Evolutionary conservation across 2,888 invertebrate species (phyloP).

Genomic region (Bimastos eiseni): DNA sequence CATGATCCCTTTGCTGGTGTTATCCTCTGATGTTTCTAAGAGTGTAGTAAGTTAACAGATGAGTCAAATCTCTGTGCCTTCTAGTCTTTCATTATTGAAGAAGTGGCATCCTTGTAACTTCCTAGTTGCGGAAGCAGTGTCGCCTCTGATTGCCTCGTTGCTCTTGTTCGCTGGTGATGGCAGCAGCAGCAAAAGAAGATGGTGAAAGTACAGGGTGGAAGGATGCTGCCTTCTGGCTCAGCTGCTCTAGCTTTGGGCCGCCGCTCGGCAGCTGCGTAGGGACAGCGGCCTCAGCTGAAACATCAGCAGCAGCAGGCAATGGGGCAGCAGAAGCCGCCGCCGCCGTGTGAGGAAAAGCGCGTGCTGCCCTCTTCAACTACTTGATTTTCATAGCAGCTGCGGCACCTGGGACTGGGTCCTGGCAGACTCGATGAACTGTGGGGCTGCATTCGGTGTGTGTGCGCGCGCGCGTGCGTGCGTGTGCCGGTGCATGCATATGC

Average conservation of each 20-base stretch:
- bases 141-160: neutral
- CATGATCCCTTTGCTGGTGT: neutral
- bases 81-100: neutral
- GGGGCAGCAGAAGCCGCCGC: neutral
- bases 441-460: constrained; percentile 8
- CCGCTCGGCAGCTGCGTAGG: neutral
- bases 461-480: constrained; percentile 17
- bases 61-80: neutral
- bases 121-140: neutral
- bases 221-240: neutral
- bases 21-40: neutral
- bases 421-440: neutral
- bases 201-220: neutral
- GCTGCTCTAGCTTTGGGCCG: neutral
- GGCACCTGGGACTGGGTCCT: neutral
- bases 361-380: neutral
- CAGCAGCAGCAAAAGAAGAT: neutral
- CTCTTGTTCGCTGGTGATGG: neutral
- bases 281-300: no score
- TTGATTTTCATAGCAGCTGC: constrained; percentile 6
- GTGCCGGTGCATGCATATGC: neutral
- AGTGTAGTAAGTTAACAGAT: neutral
- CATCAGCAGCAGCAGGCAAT: neutral
- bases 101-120: neutral
- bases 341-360: neutral